These are phyloP conservation scores for Gadus macrocephalus DNA, from an alignment of 2,113 vertebrate genomes.

Conservation along the genomic window DNA sequence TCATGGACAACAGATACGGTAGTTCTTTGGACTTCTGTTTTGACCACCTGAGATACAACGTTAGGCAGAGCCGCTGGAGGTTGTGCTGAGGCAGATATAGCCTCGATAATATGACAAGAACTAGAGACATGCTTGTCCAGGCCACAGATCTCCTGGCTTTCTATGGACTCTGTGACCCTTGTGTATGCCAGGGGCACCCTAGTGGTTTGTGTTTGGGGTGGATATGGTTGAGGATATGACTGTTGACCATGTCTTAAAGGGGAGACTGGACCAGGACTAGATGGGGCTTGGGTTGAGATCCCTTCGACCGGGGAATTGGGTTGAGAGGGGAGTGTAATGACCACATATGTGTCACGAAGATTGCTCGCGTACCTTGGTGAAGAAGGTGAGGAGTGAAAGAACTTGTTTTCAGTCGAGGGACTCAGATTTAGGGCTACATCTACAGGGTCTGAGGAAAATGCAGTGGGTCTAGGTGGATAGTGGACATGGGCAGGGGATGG, in stretches of 20 bases:
- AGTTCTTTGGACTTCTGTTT: conserved; percentile 76
- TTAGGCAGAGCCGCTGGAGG: conserved; percentile 66
- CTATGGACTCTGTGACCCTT: conserved; percentile 75
- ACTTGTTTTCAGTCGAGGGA: conserved; percentile 79
- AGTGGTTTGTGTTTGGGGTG: conserved; percentile 60
- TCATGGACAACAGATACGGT: conserved; percentile 76
- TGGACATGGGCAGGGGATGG: conserved; percentile 69
- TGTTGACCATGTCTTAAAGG: conserved; percentile 67
- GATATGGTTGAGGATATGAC: conserved; percentile 49
- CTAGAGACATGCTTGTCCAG: conserved; percentile 74
- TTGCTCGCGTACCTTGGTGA: conserved; percentile 82
- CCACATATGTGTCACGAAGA: conserved; percentile 90
- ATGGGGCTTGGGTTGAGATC: conserved; percentile 78
- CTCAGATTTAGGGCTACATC: conserved; percentile 86
- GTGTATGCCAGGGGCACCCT: conserved; percentile 76
- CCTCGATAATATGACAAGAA: conserved; percentile 75
- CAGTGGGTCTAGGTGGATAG: conserved; percentile 70
- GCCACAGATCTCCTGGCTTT: conserved; percentile 75
- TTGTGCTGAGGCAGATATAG: conserved; percentile 71
- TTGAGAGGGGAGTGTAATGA: conserved; percentile 96
- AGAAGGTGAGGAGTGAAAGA: conserved; percentile 77
- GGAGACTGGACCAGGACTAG: conserved; percentile 73
- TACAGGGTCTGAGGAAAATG: conserved; percentile 65
- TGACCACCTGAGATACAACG: conserved; percentile 75
- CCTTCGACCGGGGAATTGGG: conserved; percentile 90